phyloP scores from a whole-genome alignment of 53 echinoderm and acorn worm genomes.

The Arbacia lixula region DNA sequence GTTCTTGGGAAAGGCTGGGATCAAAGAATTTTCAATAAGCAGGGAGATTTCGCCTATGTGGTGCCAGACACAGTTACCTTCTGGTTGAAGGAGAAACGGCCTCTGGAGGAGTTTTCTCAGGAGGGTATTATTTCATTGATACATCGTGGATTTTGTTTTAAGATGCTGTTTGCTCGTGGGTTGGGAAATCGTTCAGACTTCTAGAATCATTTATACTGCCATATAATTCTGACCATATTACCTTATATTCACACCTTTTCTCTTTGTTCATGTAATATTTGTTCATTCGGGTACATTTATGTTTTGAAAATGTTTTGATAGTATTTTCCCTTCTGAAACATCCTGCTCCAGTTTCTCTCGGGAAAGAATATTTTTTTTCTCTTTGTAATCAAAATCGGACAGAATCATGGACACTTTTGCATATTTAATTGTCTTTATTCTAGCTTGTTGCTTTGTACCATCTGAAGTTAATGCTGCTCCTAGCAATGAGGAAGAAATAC shows the following conservation, averaged over 20 bases:
- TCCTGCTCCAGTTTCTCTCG: neutral
- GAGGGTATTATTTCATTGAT: slow-evolving; percentile 36
- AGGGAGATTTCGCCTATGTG: slow-evolving; percentile 59
- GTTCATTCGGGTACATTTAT: neutral
- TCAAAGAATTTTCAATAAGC: slow-evolving; percentile 39
- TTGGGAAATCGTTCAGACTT: slow-evolving; percentile 26
- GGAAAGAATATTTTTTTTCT: neutral
- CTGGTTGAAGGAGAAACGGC: slow-evolving; percentile 51
- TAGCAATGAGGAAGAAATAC: too few relatives aligned
- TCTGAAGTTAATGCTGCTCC: too few relatives aligned
- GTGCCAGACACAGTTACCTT: slow-evolving; percentile 47
- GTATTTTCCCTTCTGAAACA: neutral
- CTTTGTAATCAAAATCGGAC: neutral
- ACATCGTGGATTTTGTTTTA: slow-evolving; percentile 48
- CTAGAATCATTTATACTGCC: neutral
- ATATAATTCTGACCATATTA: too few relatives aligned
- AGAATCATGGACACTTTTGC: neutral
- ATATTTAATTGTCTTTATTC: neutral
- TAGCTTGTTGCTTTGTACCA: neutral
- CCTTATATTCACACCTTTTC: neutral
- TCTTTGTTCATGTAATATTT: neutral
- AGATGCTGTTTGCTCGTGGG: slow-evolving; percentile 56
- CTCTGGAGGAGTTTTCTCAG: slow-evolving; percentile 58
- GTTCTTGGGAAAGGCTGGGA: slow-evolving; percentile 52
- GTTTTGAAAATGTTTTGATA: neutral